These are phyloP conservation scores for Eremobia ochroleuca DNA, from an alignment of 2,888 invertebrate species.

Conservation along the genomic window DNA sequence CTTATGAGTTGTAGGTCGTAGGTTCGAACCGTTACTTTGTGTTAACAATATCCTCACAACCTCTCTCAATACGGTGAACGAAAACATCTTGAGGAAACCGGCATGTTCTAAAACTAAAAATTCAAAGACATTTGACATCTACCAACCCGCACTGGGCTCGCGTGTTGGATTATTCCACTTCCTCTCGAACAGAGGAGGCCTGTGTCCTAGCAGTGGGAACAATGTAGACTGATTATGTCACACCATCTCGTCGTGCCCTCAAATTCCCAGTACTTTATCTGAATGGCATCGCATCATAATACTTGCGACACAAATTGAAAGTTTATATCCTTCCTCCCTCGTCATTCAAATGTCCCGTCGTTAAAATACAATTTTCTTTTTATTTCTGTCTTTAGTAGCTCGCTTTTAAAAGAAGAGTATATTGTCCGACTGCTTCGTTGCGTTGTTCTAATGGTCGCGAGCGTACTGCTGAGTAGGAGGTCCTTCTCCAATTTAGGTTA, in stretches of 20 bases:
- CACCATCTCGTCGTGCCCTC: slow-evolving; percentile 4
- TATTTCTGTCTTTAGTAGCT: slow-evolving; percentile 32
- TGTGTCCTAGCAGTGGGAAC: background rate
- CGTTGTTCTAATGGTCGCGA: background rate
- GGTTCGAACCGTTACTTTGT: background rate
- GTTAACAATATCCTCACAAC: background rate
- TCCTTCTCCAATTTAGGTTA: no score
- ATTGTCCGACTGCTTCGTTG: background rate
- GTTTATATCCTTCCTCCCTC: slow-evolving; percentile 44
- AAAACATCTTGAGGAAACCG: background rate
- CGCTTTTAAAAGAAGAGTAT: background rate
- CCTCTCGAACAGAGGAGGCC: background rate
- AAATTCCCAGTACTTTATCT: slow-evolving; percentile 34
- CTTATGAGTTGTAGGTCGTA: no score
- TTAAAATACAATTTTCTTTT: slow-evolving; percentile 60
- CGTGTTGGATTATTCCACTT: background rate
- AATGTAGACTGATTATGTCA: background rate
- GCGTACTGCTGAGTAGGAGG: background rate
- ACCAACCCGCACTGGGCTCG: background rate
- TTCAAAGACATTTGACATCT: background rate
- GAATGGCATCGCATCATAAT: slow-evolving; percentile 48
- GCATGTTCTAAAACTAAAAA: background rate
- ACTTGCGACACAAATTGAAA: slow-evolving; percentile 56
- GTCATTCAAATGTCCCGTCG: slow-evolving; percentile 55
- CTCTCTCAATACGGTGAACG: background rate